Evolutionary conservation across 2,113 vertebrate species (phyloP).

Genomic region (Thomomys bottae): DNA sequence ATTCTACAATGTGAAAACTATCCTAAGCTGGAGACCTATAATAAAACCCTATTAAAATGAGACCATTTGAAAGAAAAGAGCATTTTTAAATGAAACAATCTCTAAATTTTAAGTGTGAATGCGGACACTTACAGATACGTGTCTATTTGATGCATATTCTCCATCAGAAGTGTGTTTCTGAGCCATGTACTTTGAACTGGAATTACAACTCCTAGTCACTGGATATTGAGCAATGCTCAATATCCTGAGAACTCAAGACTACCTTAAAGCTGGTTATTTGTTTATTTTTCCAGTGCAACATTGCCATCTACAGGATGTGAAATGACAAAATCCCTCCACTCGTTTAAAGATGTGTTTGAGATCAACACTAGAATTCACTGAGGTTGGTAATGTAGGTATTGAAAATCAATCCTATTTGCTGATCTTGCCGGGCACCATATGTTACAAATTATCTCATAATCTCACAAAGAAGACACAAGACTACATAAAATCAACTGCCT

Average conservation of each 20-base stretch:
- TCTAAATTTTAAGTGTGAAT: conserved; percentile 72
- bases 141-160: conserved; percentile 9
- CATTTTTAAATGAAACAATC: conserved; percentile 55
- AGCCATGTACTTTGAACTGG: conserved; percentile 72
- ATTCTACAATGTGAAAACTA: neutral
- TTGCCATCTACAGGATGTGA: conserved; percentile 86
- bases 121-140: conserved; percentile 78
- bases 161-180: conserved; percentile 62
- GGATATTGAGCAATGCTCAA: conserved; percentile 72
- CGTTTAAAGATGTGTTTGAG: conserved; percentile 41
- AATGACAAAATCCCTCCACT: conserved; percentile 35
- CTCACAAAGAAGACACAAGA: conserved; percentile 67
- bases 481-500: conserved; percentile 60
- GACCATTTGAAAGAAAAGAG: conserved; percentile 1
- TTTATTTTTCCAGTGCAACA: conserved; percentile 81
- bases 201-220: conserved; percentile 74
- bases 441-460: conserved; percentile 77
- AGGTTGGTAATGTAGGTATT: conserved; percentile 63
- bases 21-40: neutral
- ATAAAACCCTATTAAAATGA: neutral
- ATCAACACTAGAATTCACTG: conserved; percentile 67
- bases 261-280: neutral
- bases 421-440: conserved; percentile 69
- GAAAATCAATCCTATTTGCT: conserved; percentile 79
- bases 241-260: neutral